phyloP scores from a whole-genome alignment of 2,113 vertebrate genomes.

The Gambusia holbrooki region DNA sequence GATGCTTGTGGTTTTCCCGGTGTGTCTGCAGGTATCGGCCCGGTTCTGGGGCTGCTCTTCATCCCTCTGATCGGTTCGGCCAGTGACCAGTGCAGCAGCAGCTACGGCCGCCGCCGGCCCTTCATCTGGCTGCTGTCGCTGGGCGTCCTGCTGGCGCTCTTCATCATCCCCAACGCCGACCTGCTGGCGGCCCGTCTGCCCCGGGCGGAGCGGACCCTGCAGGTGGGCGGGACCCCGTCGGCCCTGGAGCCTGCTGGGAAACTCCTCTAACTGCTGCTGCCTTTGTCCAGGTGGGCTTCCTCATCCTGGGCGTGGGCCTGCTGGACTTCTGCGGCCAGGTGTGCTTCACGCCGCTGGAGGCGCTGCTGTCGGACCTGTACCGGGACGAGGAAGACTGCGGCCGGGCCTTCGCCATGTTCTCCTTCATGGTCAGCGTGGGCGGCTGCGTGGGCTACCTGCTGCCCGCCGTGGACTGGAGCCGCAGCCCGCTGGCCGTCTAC shows the following conservation, averaged over 20 bases:
- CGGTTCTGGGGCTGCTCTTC: conserved; percentile 82
- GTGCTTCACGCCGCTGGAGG: conserved; percentile 83
- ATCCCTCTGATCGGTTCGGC: conserved; percentile 84
- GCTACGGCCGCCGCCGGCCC: conserved; percentile 79
- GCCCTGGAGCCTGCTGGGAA: conserved; percentile 33
- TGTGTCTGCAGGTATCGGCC: conserved; percentile 78
- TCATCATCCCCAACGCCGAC: conserved; percentile 82
- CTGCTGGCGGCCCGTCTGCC: conserved; percentile 70
- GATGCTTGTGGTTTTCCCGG: background rate
- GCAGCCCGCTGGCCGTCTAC: conserved; percentile 72
- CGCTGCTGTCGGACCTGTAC: conserved; percentile 82
- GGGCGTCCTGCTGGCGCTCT: conserved; percentile 80
- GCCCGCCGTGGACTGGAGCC: conserved; percentile 81
- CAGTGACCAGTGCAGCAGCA: conserved; percentile 83
- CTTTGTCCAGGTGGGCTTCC: conserved; percentile 75
- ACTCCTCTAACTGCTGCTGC: too few species aligned
- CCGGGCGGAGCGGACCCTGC: conserved; percentile 73
- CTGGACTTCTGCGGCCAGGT: conserved; percentile 85
- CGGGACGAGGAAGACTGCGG: conserved; percentile 77
- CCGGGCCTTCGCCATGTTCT: conserved; percentile 83
- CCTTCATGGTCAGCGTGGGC: conserved; percentile 84
- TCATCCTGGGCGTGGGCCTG: conserved; percentile 82
- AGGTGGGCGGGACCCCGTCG: conserved; percentile 62
- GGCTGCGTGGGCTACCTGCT: conserved; percentile 83
- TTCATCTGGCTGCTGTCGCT: conserved; percentile 84